Conservation (phyloP, 1,140 invertebrate genomes). For the Cardiocondyla obscurior region DNA sequence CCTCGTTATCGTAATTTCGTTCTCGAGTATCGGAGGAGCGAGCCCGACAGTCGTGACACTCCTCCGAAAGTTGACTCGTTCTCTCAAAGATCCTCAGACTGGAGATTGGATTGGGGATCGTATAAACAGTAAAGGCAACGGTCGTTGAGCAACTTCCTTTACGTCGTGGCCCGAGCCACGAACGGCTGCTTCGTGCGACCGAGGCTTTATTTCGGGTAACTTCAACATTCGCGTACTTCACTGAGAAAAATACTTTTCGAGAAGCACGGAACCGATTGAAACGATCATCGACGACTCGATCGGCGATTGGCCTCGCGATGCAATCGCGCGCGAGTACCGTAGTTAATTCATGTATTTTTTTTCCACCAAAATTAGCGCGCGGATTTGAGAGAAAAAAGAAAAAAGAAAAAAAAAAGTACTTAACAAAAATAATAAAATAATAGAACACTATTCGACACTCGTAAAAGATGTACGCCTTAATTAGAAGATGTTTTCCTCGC, state of each 20-base stretch:
- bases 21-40: slow-evolving; percentile 54
- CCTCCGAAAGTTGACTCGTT: slow-evolving; percentile 51
- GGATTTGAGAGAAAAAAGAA: background rate
- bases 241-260: slow-evolving; percentile 26
- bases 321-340: background rate
- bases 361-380: background rate
- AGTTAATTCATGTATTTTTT: background rate
- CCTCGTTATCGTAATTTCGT: slow-evolving; percentile 65
- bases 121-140: slow-evolving; percentile 57
- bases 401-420: background rate
- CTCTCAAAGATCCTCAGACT: slow-evolving; percentile 18
- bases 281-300: slow-evolving; percentile 10
- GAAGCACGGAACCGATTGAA: slow-evolving; percentile 8
- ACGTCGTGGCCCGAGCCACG: slow-evolving; percentile 46
- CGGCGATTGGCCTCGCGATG: background rate
- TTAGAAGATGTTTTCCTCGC: background rate
- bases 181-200: slow-evolving; percentile 45
- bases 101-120: slow-evolving; percentile 51
- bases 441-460: background rate
- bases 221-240: slow-evolving; percentile 2
- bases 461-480: background rate
- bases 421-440: slow-evolving; percentile 11
- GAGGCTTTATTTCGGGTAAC: slow-evolving; percentile 61
- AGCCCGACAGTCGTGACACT: slow-evolving; percentile 1
- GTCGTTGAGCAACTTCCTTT: slow-evolving; percentile 57